Base-by-base conservation (phyloP, 2,888 invertebrate genomes). In the Ectemnius lituratus region DNA sequence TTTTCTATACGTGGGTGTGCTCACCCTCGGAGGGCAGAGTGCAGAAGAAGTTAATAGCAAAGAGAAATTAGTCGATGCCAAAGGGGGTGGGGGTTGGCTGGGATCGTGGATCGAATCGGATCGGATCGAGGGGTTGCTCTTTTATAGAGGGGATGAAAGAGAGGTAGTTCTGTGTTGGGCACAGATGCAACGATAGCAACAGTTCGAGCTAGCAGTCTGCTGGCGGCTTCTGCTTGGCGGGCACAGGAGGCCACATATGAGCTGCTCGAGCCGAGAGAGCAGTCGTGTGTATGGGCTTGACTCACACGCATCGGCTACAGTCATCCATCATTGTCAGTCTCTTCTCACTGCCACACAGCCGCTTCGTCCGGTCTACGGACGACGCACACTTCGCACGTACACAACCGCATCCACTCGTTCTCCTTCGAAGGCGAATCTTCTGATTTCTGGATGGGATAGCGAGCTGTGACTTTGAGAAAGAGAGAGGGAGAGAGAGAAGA, bases 261-360 rank as follows among this genome's bases (percentile, higher is more conserved):
- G 88, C 81, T 87, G 76, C 73, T 59, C 60, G 77, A 76, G 83
- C 67, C 28, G 70, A 78, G 76, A 81, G 84, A 85, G 64, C 87
- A 86, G 84, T 88, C 86, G 89, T 85, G 88, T 88, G 86, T 85
- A 88, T 88, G 86, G 88, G 87, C 85, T 88, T 88, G 88, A 90
- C 89, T 90, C 90, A 89, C 88, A 87, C 87, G 87, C 86, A 87
- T 88, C 87, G 82, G 85, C 86, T 86, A 86, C 84, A 83, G 87
- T 87, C 90, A 90, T 90, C 90, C 89, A 90, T 90, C 90, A 90
- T 89, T 90, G 90, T 90, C 90, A 90, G 88, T 85, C 88, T 89
- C 88, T 87, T 87, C 37, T 37, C 88, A 88, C 86, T 84, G 87
- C 85, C 87, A 86, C 37, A 37, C 85, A 78, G 81, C 84, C 82